Evolutionary conservation across 1,140 invertebrate species (phyloP).

Genomic region (Heliconius congener): DNA sequence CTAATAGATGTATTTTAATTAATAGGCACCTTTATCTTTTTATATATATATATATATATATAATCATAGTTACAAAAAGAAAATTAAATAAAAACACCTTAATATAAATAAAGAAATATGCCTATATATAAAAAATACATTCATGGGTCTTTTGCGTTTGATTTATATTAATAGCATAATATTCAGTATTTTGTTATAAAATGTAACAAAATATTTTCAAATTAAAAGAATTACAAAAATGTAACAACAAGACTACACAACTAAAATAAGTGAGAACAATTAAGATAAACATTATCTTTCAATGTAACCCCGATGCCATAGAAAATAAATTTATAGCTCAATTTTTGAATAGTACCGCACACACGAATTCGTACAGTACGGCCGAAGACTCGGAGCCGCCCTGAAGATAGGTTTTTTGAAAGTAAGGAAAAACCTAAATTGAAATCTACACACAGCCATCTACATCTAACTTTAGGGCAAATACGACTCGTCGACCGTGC

Average conservation of each 20-base stretch:
- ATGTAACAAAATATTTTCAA: not conserved
- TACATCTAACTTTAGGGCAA: too few relatives aligned
- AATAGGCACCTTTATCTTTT: too few relatives aligned
- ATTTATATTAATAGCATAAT: not conserved
- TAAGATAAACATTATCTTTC: too few relatives aligned
- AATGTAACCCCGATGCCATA: not conserved
- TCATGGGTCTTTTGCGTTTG: not conserved
- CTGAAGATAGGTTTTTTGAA: too few relatives aligned
- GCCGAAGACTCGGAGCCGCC: too few relatives aligned
- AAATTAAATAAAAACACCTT: not conserved
- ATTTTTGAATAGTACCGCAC: not conserved
- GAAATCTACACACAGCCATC: too few relatives aligned
- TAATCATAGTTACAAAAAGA: not conserved
- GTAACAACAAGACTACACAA: not conserved
- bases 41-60: too few relatives aligned
- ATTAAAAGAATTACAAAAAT: not conserved
- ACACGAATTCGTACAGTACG: constrained; percentile 16
- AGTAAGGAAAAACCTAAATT: too few relatives aligned
- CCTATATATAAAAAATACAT: not conserved
- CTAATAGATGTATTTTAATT: not conserved
- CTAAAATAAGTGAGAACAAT: too few relatives aligned
- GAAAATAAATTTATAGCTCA: not conserved
- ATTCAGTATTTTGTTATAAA: not conserved
- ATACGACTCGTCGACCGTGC: too few relatives aligned
- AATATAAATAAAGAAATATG: not conserved